phyloP scores from a whole-genome alignment of 2,113 vertebrate species.

The Ctenomys sociabilis region DNA sequence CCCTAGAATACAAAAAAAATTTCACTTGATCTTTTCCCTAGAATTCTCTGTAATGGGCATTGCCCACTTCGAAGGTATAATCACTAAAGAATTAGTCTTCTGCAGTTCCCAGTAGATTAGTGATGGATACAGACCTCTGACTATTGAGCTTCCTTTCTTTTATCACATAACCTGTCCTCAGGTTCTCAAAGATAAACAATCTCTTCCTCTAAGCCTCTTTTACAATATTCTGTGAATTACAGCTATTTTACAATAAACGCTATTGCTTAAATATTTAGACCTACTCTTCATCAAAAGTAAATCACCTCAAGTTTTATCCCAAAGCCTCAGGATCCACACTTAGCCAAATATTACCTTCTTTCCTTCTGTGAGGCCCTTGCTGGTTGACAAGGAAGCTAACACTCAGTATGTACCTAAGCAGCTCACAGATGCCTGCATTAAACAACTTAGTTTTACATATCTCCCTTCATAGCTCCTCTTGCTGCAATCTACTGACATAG shows the following conservation, averaged over 20 bases:
- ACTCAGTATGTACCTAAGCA: background rate
- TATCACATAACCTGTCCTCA: background rate
- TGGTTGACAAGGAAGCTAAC: background rate
- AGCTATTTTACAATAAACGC: conserved; percentile 29
- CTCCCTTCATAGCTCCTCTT: background rate
- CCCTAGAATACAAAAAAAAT: too few species aligned
- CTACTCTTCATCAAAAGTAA: conserved; percentile 13
- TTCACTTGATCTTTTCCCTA: background rate
- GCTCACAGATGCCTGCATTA: background rate
- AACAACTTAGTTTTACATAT: background rate
- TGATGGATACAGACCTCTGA: background rate
- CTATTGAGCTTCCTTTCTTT: background rate
- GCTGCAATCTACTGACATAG: background rate
- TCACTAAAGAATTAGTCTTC: background rate
- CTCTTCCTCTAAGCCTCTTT: background rate
- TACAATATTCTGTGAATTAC: conserved; percentile 3
- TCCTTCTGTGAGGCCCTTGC: background rate
- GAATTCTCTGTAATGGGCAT: background rate
- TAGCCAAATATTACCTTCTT: conserved; percentile 24
- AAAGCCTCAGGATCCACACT: background rate
- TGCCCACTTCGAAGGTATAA: background rate
- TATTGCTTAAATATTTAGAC: background rate
- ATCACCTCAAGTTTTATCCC: background rate
- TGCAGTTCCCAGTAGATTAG: background rate
- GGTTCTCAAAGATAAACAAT: conserved; percentile 37